Evolutionary conservation across 2,888 invertebrate species (phyloP), one percentile per base, ranked within the genome.

Genomic region (Oasisia sp.): DNA sequence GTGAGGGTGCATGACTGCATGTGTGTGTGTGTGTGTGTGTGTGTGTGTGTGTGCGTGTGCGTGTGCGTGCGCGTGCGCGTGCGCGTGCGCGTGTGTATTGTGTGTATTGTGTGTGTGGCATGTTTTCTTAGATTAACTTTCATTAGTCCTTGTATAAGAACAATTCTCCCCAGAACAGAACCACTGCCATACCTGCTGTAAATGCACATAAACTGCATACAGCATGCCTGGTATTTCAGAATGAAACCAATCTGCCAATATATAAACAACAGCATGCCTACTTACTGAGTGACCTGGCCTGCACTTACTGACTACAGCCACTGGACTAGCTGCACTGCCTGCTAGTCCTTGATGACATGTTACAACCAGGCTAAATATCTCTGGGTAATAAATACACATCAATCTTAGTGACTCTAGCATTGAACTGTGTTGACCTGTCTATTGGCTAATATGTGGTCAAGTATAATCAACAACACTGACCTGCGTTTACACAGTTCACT

Each of bases 41-140:
- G 38, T 92, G 89, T 90, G 32, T 92, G 45, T 89, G 50, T 92
- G 5, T 38, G 92, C 19, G 89, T 92, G 32, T 27, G 44, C 7
- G 74, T 91, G 32, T 91, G 58, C 32, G 32, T 32, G 44, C 19
- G 9, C n/a, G 50, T 27, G 50, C 50, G 50, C 27, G 56, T n/a
- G 50, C 4, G 32, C 32, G 58, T 44, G 89, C 32, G 27, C 19
- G 38, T 44, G 44, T 32, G 14, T 45, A 11, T n/a, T 45, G 45
- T 45, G 45, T 45, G 45, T 45, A 11, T 45, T 45, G 45, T 45
- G 45, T 45, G 45, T 45, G 45, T 45, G 45, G 50, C 50, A 50
- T 11, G 14, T 50, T 14, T 50, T 50, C 50, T 50, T 50, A 9
- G 9, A 5, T 50, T 50, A 50, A 50, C 9, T 50, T 12, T 50